Evolutionary conservation across 2,888 invertebrate genomes (phyloP), one percentile per base, ranked within the genome.

Genomic region (Rhamphomyia laevipes): DNA sequence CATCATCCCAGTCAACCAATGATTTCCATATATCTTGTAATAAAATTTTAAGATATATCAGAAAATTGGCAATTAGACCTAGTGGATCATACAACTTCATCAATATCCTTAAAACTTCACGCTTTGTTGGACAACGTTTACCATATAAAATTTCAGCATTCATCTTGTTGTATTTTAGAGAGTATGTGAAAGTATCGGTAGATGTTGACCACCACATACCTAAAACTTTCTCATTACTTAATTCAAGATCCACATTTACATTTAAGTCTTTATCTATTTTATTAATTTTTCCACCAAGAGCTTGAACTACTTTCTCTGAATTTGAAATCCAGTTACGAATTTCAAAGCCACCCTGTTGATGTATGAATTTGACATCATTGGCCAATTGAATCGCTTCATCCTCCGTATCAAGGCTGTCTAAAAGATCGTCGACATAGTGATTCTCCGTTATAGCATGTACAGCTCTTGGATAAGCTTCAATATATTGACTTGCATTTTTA

Each of bases 21-120:
- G 27, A 31, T 1, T 41, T 33, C 49, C 49, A 52, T 16, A 61
- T 56, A 7, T 59, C 51, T 42, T 61, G 59, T 13, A 62, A 49
- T 2, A 63, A 13, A 1, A 60, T 54, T 52, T 57, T 56, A 4
- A 54, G 48, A 13, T 52, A 41, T 1, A 61, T 47, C 1, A 56
- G 50, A 5, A 58, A 55, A 2, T 59, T 57, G 1, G 51, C 42
- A 21, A 42, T 21, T 12, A 42, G 27, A 42, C 17, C 21, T 42
- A 42, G 18, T 23, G 38, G 15, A 17, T 47, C 42, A n/a, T 33
- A 41, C 17, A 47, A 21, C 16, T 31, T 42, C 47, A 47, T 61
- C 6, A 58, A 53, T 0, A 55, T 45, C 2, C 56, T 49, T 9
- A 49, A 30, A n/a, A n/a, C n/a, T n/a, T n/a, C n/a, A n/a, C n/a